Evolutionary conservation across 2,797 vertebrate genomes (phyloP).

Genomic region (Myotis daubentonii): DNA sequence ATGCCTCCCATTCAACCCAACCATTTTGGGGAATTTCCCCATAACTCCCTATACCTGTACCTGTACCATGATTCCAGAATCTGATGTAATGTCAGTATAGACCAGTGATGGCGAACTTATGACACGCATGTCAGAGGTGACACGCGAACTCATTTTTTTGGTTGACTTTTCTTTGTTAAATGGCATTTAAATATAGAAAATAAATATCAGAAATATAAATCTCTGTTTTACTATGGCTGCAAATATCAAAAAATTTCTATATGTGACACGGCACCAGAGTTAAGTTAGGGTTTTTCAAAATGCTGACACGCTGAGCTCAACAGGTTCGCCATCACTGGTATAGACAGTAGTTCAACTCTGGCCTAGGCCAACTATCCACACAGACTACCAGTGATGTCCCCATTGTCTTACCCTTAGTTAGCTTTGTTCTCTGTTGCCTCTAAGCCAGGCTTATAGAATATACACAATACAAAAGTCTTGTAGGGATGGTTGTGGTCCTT

Average conservation of each 20-base stretch:
- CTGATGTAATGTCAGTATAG: background rate
- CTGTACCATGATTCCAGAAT: background rate
- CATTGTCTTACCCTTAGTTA: background rate
- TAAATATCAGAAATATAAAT: too few species aligned
- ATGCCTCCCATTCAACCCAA: background rate
- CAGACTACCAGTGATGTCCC: background rate
- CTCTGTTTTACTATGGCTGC: too few species aligned
- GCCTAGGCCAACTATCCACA: background rate
- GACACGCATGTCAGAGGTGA: too few species aligned
- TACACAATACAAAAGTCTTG: background rate
- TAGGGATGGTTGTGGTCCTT: background rate
- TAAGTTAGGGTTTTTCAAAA: too few species aligned
- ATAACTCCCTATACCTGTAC: background rate
- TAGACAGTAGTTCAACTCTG: background rate
- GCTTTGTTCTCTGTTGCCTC: background rate
- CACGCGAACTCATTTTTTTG: too few species aligned
- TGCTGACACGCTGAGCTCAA: too few species aligned
- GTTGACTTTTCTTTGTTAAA: too few species aligned
- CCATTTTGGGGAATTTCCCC: background rate
- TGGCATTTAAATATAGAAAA: too few species aligned
- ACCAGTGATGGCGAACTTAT: too few species aligned
- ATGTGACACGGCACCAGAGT: too few species aligned
- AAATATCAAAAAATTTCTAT: too few species aligned
- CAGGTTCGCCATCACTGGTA: background rate
- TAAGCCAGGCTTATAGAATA: background rate